Base-by-base conservation (phyloP, 2,888 invertebrate genomes). In the Leptinotarsa rubiginosa region DNA sequence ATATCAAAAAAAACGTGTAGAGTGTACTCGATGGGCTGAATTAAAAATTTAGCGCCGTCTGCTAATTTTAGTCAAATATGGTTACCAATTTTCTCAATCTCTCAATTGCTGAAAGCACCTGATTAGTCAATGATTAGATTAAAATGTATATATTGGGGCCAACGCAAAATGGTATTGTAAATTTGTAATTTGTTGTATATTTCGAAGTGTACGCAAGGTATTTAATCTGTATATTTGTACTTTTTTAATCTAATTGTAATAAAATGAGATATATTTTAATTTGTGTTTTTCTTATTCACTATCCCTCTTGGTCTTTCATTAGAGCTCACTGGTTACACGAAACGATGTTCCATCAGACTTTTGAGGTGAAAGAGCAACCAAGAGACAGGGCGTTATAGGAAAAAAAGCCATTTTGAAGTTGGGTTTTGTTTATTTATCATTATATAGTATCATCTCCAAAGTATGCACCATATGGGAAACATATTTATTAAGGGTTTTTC, bases 211-310 rank as follows among this genome's bases (percentile, higher is more conserved):
- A 81, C 72, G 78, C 79, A 77, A 79, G 78, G 80, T 83, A 81
- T 83, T 81, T 83, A 83, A 83, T 83, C 78, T 83, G 84, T 84
- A 83, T 82, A 83, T 83, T 84, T 83, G 81, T 83, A 82, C 78
- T 81, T 82, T 82, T 80, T 82, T 79, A 83, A 78, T 80, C 74
- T 83, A 81, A 81, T 80, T 81, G 72, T 81, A 83, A 75, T 83
- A 82, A 82, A 81, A 74, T 66, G 69, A 69, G 47, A 69, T 56
- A 62, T 62, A 62, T 41, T 62, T 54, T 3, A 18, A 69, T 41
- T n/a, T 59, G 20, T 56, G 54, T 54, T n/a, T 52, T 41, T 41
- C 41, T 41, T 41, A 41, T 41, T 41, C 2, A 41, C 41, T 41
- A 10, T 41, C 10, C 41, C 41, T 10, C 41, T 41, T 10, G 41